Base-by-base conservation (phyloP, 2,888 invertebrate species). In the Alloscopus bannaensis region DNA sequence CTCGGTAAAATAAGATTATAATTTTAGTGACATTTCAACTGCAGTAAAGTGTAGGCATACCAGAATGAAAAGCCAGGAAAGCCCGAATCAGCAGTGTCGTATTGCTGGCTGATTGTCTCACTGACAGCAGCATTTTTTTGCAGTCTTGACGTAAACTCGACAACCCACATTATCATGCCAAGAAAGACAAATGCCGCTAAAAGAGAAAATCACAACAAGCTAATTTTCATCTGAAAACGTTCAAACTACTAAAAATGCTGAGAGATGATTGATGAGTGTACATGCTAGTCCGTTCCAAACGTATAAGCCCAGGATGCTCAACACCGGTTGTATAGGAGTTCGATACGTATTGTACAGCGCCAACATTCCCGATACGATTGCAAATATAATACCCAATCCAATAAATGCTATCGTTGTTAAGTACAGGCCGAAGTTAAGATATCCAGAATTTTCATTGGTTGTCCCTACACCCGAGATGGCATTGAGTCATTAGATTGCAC, bases 221-320 rank as follows among this genome's bases (percentile, higher is more conserved):
- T 59, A 42, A 24, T 42, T 50, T 18, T 13, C 11, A 28, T 28
- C 50, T 18, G n/a, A 72, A 50, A 3, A 20, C 11, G 2, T 36
- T n/a, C 42, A 28, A 50, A 16, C 47, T 18, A 66, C 6, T 6
- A 8, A 47, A 66, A 59, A 31, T 29, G 11, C 16, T n/a, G 31
- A 31, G 3, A 28, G 28, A 59, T 8, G 18, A 13, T 26, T 26
- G 2, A 59, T n/a, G 4, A n/a, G 18, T 20, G 20, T 29, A 85
- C 85, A 83, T 20, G 84, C 68, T 68, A 83, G 68, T 13, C 76
- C 80, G 65, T 84, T 85, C 85, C 85, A 85, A 20, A 84, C 80
- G 50, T 78, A 85, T 1, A 85, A 72, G 0, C 84, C 84, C 40
- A 66, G 81, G 11, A 83, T 80, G 47, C 83, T 83, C 20, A 85